Evolutionary conservation across 2,888 invertebrate genomes (phyloP).

Genomic region (Andrena haemorrhoa): DNA sequence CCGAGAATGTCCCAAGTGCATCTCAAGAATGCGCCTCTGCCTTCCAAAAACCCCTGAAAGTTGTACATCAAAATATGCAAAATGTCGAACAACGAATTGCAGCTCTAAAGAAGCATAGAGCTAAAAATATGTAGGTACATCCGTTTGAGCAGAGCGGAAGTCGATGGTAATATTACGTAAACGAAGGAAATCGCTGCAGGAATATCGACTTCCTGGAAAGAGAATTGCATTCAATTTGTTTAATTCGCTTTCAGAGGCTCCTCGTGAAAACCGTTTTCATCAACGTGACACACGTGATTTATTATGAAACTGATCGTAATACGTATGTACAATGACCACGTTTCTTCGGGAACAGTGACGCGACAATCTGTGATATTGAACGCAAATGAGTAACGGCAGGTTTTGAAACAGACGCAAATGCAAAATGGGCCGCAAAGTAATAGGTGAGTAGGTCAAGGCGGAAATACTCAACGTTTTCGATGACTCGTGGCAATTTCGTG

Average conservation of each 20-base stretch:
- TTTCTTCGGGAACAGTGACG: not conserved
- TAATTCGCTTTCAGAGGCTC: not conserved
- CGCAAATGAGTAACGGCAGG: not conserved
- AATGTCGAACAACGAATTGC: not conserved
- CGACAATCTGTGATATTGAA: not conserved
- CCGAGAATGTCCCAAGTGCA: not conserved
- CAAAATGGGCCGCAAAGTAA: not conserved
- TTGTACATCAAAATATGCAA: no score
- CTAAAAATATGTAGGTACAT: not conserved
- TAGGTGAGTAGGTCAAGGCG: conserved; percentile 48
- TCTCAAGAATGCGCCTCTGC: not conserved
- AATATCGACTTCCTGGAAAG: not conserved
- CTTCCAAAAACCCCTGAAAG: no score
- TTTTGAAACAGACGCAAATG: conserved; percentile 27
- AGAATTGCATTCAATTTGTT: not conserved
- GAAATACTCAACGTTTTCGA: conserved; percentile 37
- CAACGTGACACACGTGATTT: not conserved
- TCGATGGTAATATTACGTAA: conserved; percentile 2
- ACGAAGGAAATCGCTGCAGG: not conserved
- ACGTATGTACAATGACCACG: not conserved
- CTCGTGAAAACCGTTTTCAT: not conserved
- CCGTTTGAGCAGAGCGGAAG: not conserved
- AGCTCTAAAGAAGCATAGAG: not conserved
- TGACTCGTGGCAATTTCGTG: conserved; percentile 45
- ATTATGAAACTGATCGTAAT: not conserved